These are phyloP conservation scores for Antedon mediterranea DNA, from an alignment of 53 echinoderm and acorn worm species.

Conservation along the genomic window DNA sequence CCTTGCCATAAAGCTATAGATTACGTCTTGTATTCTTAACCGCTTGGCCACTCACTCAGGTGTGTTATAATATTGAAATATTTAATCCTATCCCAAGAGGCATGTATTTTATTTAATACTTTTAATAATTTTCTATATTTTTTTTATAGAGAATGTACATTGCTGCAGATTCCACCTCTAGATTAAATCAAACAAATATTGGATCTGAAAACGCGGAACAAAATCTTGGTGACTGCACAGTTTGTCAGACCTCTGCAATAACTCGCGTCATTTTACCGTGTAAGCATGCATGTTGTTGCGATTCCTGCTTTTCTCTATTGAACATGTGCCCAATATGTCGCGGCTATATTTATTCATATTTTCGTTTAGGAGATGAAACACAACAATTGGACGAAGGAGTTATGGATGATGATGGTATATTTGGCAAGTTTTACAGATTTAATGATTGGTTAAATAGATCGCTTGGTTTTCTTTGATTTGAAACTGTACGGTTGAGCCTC, in stretches of 20 bases:
- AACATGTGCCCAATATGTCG: slow-evolving; percentile 83
- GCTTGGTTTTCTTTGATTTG: not conserved
- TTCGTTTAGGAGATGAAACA: slow-evolving; percentile 13
- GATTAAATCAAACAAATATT: not conserved
- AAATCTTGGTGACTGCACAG: slow-evolving; percentile 36
- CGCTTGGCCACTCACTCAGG: too few species aligned
- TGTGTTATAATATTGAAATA: too few species aligned
- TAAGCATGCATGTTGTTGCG: slow-evolving; percentile 69
- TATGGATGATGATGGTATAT: not conserved
- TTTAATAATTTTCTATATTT: not conserved
- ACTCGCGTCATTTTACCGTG: slow-evolving; percentile 65
- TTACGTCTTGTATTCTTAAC: too few species aligned
- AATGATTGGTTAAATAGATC: not conserved
- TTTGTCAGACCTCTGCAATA: slow-evolving; percentile 66
- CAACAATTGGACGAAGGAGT: not conserved
- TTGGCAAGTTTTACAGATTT: not conserved
- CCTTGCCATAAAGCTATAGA: too few species aligned
- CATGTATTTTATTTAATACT: too few species aligned
- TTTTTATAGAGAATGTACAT: slow-evolving; percentile 24
- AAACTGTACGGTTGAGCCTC: too few species aligned
- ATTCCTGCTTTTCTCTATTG: slow-evolving; percentile 45
- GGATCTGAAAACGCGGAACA: not conserved
- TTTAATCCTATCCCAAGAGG: too few species aligned
- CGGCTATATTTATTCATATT: slow-evolving; percentile 42
- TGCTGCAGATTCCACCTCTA: slow-evolving; percentile 7